A percentile compares a stretch with the other conserved stretches of the same genome.
Conservation (phyloP, 2,797 vertebrate species). For the Falco columbarius region DNA sequence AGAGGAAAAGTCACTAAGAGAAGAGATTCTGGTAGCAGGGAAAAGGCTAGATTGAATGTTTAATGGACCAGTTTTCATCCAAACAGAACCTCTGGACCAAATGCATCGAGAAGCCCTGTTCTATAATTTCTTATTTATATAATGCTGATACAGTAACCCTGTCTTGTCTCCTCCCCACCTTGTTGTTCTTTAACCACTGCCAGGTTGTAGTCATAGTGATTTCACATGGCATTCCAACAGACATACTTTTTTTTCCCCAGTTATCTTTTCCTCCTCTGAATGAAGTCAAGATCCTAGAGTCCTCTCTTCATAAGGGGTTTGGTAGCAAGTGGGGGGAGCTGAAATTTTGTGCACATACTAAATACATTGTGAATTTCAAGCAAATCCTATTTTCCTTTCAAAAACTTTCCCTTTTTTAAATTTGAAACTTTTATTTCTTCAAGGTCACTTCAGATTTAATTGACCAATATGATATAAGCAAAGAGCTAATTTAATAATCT, state of each 20-base stretch:
- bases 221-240: not conserved
- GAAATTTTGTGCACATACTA: not conserved
- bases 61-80: not conserved
- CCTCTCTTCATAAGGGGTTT: not conserved
- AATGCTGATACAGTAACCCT: not conserved
- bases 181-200: not conserved
- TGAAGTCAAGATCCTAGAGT: not conserved
- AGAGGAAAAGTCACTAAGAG: not conserved
- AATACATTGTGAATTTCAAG: slow-evolving; percentile 24
- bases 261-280: not conserved
- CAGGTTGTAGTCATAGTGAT: not conserved
- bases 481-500: slow-evolving; percentile 61
- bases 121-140: not conserved
- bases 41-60: not conserved
- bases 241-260: not conserved
- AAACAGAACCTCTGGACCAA: not conserved
- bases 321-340: not conserved
- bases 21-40: not conserved
- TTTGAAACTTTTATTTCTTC: slow-evolving; percentile 53
- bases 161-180: not conserved
- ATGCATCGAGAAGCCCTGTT: not conserved
- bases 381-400: not conserved
- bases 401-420: slow-evolving; percentile 14
- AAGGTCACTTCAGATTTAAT: slow-evolving; percentile 48
- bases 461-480: not conserved